Evolutionary conservation across 1,140 invertebrate genomes (phyloP).

Genomic region (Listronotus oregonensis): DNA sequence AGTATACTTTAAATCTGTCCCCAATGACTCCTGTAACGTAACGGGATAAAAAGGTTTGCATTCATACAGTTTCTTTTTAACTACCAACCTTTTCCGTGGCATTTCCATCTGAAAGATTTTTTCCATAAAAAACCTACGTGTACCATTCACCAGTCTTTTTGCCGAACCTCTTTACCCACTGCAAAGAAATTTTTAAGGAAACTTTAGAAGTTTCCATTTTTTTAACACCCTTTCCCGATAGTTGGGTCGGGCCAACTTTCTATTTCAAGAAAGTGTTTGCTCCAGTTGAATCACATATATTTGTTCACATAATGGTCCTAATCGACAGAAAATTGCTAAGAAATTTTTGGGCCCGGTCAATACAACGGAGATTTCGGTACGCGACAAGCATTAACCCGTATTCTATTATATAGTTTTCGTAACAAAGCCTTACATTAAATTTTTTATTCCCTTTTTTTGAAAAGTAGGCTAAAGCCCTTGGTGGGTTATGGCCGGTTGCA

Average conservation of each 20-base stretch:
- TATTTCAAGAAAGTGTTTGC: slow-evolving; percentile 45
- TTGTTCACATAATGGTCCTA: slow-evolving; percentile 48
- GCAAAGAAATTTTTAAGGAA: slow-evolving; percentile 29
- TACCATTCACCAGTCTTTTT: slow-evolving; percentile 1
- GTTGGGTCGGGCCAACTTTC: slow-evolving; percentile 33
- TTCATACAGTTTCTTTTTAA: no score
- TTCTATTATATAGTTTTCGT: no score
- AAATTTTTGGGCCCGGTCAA: slow-evolving; percentile 45
- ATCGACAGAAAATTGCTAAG: slow-evolving; percentile 51
- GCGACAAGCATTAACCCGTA: slow-evolving; percentile 12
- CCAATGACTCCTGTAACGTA: no score
- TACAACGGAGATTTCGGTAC: slow-evolving; percentile 40
- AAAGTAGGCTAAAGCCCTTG: no score
- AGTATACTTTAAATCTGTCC: no score
- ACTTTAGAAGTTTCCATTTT: slow-evolving; percentile 50
- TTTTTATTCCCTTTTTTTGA: no score
- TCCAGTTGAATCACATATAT: slow-evolving; percentile 49
- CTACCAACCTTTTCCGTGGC: no score
- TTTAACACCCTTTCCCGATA: slow-evolving; percentile 48
- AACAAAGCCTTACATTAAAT: no score
- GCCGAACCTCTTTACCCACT: slow-evolving; percentile 19
- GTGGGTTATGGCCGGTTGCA: no score
- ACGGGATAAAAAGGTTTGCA: no score
- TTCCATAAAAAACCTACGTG: slow-evolving; percentile 23
- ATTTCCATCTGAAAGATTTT: background rate